phyloP scores from a whole-genome alignment of 2,113 vertebrate genomes.

The Ailuropoda melanoleuca region DNA sequence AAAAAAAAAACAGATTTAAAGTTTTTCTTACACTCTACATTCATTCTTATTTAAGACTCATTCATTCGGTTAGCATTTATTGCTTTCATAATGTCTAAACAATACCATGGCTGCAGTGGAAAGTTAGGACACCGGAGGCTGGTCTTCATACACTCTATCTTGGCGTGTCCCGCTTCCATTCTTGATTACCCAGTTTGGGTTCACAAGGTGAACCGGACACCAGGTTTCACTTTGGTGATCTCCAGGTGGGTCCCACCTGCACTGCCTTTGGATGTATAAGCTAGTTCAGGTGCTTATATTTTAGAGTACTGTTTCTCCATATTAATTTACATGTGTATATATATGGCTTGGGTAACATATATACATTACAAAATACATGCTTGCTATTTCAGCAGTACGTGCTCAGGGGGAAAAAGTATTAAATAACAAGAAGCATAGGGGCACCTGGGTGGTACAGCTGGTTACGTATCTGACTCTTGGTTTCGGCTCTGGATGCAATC shows the following conservation, averaged over 20 bases:
- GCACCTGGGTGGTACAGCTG: neutral
- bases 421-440: neutral
- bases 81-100: neutral
- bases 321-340: neutral
- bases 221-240: neutral
- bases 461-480: neutral
- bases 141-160: neutral
- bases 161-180: neutral
- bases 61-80: neutral
- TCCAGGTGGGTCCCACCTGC: neutral
- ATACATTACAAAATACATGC: neutral
- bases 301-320: neutral
- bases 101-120: neutral
- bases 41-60: neutral
- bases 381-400: neutral
- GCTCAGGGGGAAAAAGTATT: neutral
- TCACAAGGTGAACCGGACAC: neutral
- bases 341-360: neutral
- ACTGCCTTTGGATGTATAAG: neutral
- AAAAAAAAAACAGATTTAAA: neutral
- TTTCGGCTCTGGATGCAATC: neutral
- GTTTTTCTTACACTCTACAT: neutral
- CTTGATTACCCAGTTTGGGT: neutral
- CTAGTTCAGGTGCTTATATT: neutral
- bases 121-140: neutral